Percentiles rank a stretch among this genome's conserved stretches.
These are phyloP conservation scores for Lithophane semibrunnea DNA, from an alignment of 2,888 invertebrate species.

Conservation along the genomic window DNA sequence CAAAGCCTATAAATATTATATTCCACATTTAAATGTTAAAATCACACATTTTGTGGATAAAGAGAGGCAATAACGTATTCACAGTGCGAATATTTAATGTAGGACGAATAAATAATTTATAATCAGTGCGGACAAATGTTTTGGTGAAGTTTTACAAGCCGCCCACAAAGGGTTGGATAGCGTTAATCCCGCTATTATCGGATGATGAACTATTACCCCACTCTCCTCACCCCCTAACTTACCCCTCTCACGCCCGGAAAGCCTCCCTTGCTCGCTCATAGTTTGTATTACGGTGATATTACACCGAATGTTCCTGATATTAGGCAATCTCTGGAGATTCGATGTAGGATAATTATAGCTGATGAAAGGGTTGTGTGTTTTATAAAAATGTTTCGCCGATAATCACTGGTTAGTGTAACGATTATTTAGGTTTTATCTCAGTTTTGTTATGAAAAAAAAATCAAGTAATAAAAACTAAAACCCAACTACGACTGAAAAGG, in stretches of 20 bases:
- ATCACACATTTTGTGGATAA: conserved; percentile 43
- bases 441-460: too few relatives aligned
- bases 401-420: conserved; percentile 43
- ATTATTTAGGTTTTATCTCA: conserved; percentile 1
- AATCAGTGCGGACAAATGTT: conserved; percentile 82
- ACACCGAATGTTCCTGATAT: conserved; percentile 82
- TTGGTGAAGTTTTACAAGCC: conserved; percentile 84
- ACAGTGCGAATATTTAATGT: conserved; percentile 73
- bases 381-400: conserved; percentile 55
- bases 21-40: conserved; percentile 36
- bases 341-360: conserved; percentile 67
- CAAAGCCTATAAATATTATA: conserved; percentile 14
- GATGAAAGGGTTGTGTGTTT: conserved; percentile 70
- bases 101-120: conserved; percentile 76
- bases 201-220: conserved; percentile 82
- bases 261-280: conserved; percentile 46
- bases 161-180: conserved; percentile 88
- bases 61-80: conserved; percentile 71
- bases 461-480: too few relatives aligned
- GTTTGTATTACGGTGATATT: conserved; percentile 77
- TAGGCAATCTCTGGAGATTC: conserved; percentile 72
- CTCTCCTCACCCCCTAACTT: conserved; percentile 48
- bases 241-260: conserved; percentile 27
- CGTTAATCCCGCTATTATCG: conserved; percentile 87
- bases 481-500: too few relatives aligned